phyloP scores from a whole-genome alignment of 2,113 vertebrate genomes.

The Protobothrops flavoviridis region DNA sequence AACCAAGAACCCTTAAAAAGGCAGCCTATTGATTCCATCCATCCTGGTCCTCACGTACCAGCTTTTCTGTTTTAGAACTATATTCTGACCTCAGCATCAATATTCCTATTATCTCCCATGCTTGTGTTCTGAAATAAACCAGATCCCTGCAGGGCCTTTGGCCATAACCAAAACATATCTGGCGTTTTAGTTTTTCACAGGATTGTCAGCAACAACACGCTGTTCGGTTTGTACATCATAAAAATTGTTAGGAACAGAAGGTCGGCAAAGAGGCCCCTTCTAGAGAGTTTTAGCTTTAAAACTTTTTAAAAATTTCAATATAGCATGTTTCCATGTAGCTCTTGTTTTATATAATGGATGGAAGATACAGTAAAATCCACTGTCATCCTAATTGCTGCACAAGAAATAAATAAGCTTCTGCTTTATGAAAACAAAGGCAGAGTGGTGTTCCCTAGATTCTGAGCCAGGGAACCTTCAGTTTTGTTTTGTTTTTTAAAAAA shows the following conservation, averaged over 20 bases:
- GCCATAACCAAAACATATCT: slow-evolving; percentile 27
- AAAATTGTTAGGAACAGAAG: not conserved
- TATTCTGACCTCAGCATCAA: slow-evolving; percentile 47
- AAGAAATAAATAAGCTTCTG: not conserved
- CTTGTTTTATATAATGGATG: not conserved
- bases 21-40: slow-evolving; percentile 70
- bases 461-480: not conserved
- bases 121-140: slow-evolving; percentile 38
- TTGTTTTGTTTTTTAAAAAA: not conserved
- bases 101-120: slow-evolving; percentile 58
- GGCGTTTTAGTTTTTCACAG: not conserved
- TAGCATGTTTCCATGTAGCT: not conserved
- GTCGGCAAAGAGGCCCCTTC: not conserved
- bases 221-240: not conserved
- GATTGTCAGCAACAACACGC: not conserved
- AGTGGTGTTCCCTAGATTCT: not conserved
- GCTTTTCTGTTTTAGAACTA: slow-evolving; percentile 57
- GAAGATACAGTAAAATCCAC: not conserved
- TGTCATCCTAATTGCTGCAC: not conserved
- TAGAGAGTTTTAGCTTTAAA: not conserved
- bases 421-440: not conserved
- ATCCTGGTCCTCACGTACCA: slow-evolving; percentile 57
- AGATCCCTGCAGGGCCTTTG: slow-evolving; percentile 32
- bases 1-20: slow-evolving; percentile 57
- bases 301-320: not conserved